Conservation (phyloP, 2,113 vertebrate genomes). For the Hypanus sabinus region DNA sequence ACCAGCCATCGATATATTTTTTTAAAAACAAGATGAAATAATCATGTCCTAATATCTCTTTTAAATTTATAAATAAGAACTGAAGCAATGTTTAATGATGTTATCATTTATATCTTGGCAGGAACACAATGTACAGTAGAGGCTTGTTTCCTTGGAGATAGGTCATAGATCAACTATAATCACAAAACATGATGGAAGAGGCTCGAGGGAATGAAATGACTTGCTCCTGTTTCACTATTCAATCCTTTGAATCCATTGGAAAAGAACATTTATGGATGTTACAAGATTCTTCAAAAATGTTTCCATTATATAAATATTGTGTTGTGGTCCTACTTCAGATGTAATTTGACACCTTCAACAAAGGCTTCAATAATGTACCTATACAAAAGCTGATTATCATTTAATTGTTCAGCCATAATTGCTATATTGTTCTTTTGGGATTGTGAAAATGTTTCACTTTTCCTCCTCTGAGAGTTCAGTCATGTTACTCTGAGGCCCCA, state of each 20-base stretch:
- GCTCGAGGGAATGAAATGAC: too few relatives aligned
- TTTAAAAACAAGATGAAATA: not conserved
- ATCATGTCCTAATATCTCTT: not conserved
- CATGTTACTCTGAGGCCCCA: not conserved
- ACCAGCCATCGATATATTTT: not conserved
- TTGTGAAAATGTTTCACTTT: not conserved
- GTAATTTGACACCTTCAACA: not conserved
- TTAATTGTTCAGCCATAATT: not conserved
- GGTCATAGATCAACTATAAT: too few relatives aligned
- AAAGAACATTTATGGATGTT: not conserved
- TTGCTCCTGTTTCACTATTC: too few relatives aligned
- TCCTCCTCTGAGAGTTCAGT: not conserved
- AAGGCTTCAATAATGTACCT: not conserved
- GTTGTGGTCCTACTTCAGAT: not conserved
- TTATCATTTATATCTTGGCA: not conserved
- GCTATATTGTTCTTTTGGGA: not conserved
- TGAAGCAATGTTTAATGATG: not conserved
- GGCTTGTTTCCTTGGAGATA: not conserved
- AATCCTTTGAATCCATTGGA: not conserved
- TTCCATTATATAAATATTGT: not conserved
- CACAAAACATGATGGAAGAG: too few relatives aligned
- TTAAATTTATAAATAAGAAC: not conserved
- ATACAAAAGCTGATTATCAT: not conserved
- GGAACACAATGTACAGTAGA: not conserved
- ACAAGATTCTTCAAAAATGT: not conserved